Percentiles rank a stretch among this genome's conserved stretches.
Conservation (phyloP, 1,140 invertebrate genomes). For the Hypsibius dujardini region DNA sequence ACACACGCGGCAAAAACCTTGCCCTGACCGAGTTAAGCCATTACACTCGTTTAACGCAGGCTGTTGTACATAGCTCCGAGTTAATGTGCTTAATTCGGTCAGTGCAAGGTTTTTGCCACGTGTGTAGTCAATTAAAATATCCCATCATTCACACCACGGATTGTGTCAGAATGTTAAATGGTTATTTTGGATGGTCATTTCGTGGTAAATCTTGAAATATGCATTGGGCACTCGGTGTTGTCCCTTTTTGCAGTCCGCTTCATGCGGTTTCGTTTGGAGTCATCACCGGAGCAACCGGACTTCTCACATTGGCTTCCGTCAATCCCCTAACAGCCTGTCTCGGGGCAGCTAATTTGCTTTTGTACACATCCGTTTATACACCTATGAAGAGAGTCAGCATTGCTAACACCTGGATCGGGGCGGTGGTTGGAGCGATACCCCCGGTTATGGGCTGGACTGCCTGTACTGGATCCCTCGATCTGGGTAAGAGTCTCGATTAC, state of each 20-base stretch:
- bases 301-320: conserved; percentile 55
- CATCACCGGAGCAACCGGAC: conserved; percentile 48
- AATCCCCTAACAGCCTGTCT: conserved; percentile 71
- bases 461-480: conserved; percentile 53
- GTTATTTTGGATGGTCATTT: conserved; percentile 16
- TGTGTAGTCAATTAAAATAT: background rate
- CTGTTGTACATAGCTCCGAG: too few relatives aligned
- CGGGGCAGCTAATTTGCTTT: conserved; percentile 66
- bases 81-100: too few relatives aligned
- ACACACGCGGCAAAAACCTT: too few relatives aligned
- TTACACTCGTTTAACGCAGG: too few relatives aligned
- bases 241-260: conserved; percentile 40
- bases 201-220: background rate
- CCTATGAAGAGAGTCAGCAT: conserved; percentile 88
- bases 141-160: background rate
- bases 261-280: conserved; percentile 64
- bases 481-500: conserved; percentile 33
- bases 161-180: background rate
- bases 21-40: too few relatives aligned
- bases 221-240: conserved; percentile 26
- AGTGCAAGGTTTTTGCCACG: too few relatives aligned
- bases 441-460: conserved; percentile 96
- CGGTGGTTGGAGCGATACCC: conserved; percentile 84
- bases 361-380: conserved; percentile 90
- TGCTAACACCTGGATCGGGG: conserved; percentile 91